phyloP scores from a whole-genome alignment of 1,140 invertebrate species.

The Akabosia matsudoensis region DNA sequence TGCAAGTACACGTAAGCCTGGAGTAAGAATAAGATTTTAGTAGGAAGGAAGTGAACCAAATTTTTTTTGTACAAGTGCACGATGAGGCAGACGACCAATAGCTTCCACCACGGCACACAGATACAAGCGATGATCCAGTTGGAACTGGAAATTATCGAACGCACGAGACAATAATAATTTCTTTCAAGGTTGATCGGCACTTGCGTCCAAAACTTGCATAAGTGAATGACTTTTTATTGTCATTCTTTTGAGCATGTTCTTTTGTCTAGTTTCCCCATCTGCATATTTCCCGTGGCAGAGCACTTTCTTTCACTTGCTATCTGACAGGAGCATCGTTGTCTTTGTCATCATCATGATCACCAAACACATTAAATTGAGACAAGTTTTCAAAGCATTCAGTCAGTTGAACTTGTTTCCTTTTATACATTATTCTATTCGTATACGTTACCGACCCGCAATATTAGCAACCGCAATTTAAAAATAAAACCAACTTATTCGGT shows the following conservation, averaged over 20 bases:
- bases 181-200: neutral
- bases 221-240: neutral
- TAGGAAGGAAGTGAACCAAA: too few relatives aligned
- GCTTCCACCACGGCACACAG: too few relatives aligned
- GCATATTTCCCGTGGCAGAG: neutral
- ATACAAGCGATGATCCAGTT: neutral
- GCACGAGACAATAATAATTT: neutral
- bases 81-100: too few relatives aligned
- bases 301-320: neutral
- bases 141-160: neutral
- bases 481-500: too few relatives aligned
- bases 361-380: neutral
- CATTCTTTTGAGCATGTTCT: neutral
- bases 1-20: too few relatives aligned
- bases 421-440: too few relatives aligned
- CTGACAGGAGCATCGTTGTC: neutral
- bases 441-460: neutral
- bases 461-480: neutral
- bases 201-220: neutral
- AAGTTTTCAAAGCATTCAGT: neutral
- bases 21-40: too few relatives aligned
- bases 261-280: neutral
- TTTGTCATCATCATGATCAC: neutral
- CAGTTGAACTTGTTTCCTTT: neutral
- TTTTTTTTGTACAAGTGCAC: too few relatives aligned